Evolutionary conservation across 2,888 invertebrate species (phyloP).

Genomic region (Acanthosoma haemorrhoidale): DNA sequence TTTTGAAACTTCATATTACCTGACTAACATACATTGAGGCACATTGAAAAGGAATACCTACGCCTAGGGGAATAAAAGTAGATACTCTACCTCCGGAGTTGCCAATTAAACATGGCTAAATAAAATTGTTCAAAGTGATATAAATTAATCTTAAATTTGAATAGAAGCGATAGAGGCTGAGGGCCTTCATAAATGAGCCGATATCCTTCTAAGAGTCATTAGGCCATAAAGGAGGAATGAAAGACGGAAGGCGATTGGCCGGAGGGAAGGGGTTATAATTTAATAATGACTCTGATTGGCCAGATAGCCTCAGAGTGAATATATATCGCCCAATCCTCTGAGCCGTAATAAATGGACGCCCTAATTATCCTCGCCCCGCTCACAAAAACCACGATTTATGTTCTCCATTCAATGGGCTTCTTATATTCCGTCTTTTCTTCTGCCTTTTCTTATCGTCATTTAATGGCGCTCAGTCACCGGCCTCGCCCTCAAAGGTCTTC

Average conservation of each 20-base stretch:
- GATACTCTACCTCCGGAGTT: too few relatives aligned
- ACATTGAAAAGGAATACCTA: too few relatives aligned
- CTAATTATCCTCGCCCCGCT: background rate
- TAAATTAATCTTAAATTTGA: too few relatives aligned
- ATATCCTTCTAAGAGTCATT: background rate
- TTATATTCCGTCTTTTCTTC: background rate
- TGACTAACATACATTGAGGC: too few relatives aligned
- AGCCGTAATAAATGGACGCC: background rate
- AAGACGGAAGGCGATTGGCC: background rate
- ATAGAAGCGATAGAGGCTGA: too few relatives aligned
- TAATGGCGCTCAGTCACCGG: background rate
- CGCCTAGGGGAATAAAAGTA: too few relatives aligned
- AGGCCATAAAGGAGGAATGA: background rate
- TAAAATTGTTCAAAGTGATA: too few relatives aligned
- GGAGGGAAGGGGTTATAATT: background rate
- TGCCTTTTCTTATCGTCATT: background rate
- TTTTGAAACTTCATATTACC: too few relatives aligned
- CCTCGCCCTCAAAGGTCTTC: too few relatives aligned
- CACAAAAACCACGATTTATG: slow-evolving; percentile 4
- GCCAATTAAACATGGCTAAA: too few relatives aligned
- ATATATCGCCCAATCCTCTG: background rate
- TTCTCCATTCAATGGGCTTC: background rate
- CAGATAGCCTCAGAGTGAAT: background rate
- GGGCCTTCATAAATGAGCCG: background rate
- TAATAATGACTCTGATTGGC: slow-evolving; percentile 3